These are phyloP conservation scores for Nothura maculosa DNA, from an alignment of 2,797 vertebrate species.

Conservation along the genomic window DNA sequence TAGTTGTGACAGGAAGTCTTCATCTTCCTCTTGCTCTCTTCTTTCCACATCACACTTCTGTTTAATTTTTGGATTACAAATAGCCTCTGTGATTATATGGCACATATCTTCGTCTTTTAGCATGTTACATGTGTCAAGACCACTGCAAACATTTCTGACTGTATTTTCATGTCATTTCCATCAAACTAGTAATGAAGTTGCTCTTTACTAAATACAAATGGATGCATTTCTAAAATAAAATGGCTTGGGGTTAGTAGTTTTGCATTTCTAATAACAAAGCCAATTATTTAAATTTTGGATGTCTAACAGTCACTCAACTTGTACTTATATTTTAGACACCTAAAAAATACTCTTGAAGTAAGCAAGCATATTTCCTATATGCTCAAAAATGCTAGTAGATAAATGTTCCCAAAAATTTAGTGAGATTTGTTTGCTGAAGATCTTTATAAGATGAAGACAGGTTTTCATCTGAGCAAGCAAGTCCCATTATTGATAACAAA, in stretches of 20 bases:
- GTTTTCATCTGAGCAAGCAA: not conserved
- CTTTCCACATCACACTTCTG: not conserved
- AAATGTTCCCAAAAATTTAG: not conserved
- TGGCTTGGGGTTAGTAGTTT: accelerated
- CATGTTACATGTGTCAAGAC: not conserved
- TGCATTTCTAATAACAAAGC: not conserved
- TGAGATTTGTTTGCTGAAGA: not conserved
- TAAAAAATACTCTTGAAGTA: not conserved
- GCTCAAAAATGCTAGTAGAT: not conserved
- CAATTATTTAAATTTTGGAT: not conserved
- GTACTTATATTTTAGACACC: accelerated
- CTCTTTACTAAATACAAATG: not conserved
- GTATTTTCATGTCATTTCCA: not conserved
- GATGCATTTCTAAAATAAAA: not conserved
- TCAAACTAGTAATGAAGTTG: not conserved
- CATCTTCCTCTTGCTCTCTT: not conserved
- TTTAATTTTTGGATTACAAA: not conserved
- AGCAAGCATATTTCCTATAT: not conserved
- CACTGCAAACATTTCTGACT: not conserved
- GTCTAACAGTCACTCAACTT: not conserved
- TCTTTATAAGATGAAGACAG: not conserved
- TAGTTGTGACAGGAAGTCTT: not conserved
- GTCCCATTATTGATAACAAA: not conserved
- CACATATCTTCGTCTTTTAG: not conserved
- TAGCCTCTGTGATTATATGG: accelerated